Conservation (phyloP, 2,797 vertebrate genomes). For the Ibycter americanus region DNA sequence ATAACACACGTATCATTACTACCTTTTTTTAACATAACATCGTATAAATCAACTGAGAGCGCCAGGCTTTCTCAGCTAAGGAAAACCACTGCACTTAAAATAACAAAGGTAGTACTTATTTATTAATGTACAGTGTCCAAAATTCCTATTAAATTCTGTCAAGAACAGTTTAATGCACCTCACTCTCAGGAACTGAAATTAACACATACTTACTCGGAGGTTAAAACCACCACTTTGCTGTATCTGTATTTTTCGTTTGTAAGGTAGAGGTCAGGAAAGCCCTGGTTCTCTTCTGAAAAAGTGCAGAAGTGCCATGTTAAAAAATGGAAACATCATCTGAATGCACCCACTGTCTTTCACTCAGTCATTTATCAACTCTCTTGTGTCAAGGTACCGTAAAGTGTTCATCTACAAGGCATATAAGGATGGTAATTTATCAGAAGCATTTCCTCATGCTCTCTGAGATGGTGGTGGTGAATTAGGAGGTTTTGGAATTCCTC, state of each 20-base stretch:
- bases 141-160: constrained; percentile 51
- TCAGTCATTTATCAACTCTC: neutral
- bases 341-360: neutral
- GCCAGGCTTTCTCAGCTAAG: constrained; percentile 25
- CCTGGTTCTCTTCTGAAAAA: neutral
- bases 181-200: constrained; percentile 1
- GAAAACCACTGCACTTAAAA: constrained; percentile 60
- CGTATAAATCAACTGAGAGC: constrained; percentile 51
- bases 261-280: neutral
- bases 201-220: neutral
- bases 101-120: constrained; percentile 50
- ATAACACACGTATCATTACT: constrained; percentile 49
- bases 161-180: neutral
- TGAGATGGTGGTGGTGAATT: neutral
- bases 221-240: neutral
- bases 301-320: neutral
- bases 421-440: neutral
- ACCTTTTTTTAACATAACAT: constrained; percentile 42
- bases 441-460: neutral
- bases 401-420: neutral
- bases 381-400: neutral
- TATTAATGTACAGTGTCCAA: constrained; percentile 38
- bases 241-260: neutral
- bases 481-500: neutral
- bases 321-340: neutral